Evolutionary conservation across 2,888 invertebrate genomes (phyloP), one percentile per base, ranked within the genome.

Genomic region (Scaptomyza flava): DNA sequence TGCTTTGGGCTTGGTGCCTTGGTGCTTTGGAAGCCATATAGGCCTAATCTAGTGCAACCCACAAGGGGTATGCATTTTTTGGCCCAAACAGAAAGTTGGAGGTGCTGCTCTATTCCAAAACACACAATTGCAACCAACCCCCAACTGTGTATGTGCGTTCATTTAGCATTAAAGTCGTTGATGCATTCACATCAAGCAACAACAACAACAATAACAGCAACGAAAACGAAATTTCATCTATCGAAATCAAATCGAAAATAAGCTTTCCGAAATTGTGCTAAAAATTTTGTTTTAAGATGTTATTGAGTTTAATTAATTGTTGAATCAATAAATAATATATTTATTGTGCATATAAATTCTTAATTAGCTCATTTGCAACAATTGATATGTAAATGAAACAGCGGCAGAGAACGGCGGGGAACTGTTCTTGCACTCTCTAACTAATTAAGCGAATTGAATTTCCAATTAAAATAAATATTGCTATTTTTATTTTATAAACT

Each of bases 1-100:
- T 11, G 31, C 11, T 17, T n/a, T n/a, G n/a, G n/a, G n/a, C n/a
- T n/a, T n/a, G n/a, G n/a, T n/a, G n/a, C n/a, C n/a, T 45, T 31
- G 31, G 31, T 11, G 31, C 4, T 17, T 41, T 17, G 1, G 57
- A 33, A 47, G 45, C 53, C 63, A 12, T 53, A 36, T 60, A 36
- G 61, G 68, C 50, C 62, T 61, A 73, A 73, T 73, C 53, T 57
- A n/a, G 68, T 45, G 61, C 68, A 60, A 47, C 31, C 43, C 51
- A 45, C 58, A 59, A 68, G 52, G 54, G 57, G 42, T 45, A 51
- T 33, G 31, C 31, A 33, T 38, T 52, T 27, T 20, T 41, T 11
- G 33, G 30, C 38, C n/a, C 27, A 14, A 41, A 11, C n/a, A 23
- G 8, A 30, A 54, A 47, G 51, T 31, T 67, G 23, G 17, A 47